Evolutionary conservation across 2,113 vertebrate genomes (phyloP).

Genomic region (Hydropotes inermis): DNA sequence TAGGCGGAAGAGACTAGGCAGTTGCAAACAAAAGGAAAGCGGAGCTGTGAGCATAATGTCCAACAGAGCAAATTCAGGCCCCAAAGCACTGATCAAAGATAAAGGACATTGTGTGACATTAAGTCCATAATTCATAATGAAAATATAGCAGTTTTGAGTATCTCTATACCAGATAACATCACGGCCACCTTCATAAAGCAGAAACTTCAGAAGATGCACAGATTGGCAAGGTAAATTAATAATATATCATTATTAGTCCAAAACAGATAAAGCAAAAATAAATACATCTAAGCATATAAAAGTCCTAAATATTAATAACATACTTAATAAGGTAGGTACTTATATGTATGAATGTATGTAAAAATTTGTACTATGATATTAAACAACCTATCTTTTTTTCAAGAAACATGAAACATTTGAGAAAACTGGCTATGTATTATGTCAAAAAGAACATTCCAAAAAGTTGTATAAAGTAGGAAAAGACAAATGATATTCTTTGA

Average conservation of each 20-base stretch:
- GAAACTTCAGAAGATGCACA: background rate
- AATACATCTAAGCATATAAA: background rate
- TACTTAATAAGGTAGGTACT: background rate
- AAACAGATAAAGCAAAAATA: background rate
- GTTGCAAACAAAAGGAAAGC: background rate
- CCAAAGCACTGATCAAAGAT: background rate
- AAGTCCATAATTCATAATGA: background rate
- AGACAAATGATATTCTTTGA: background rate
- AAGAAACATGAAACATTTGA: background rate
- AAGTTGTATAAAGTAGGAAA: background rate
- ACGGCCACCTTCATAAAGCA: background rate
- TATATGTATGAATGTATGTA: background rate
- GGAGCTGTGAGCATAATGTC: background rate
- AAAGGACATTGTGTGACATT: background rate
- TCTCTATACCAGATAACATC: background rate
- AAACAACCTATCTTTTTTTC: background rate
- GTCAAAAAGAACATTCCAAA: background rate
- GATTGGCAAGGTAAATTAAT: background rate
- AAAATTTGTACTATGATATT: background rate
- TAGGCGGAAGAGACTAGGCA: background rate
- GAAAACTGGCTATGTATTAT: background rate
- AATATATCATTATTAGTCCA: background rate
- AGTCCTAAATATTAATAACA: background rate
- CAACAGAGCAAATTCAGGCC: background rate
- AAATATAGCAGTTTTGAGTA: background rate